phyloP scores from a whole-genome alignment of 2,888 invertebrate species.

The Synanthedon myopaeformis region DNA sequence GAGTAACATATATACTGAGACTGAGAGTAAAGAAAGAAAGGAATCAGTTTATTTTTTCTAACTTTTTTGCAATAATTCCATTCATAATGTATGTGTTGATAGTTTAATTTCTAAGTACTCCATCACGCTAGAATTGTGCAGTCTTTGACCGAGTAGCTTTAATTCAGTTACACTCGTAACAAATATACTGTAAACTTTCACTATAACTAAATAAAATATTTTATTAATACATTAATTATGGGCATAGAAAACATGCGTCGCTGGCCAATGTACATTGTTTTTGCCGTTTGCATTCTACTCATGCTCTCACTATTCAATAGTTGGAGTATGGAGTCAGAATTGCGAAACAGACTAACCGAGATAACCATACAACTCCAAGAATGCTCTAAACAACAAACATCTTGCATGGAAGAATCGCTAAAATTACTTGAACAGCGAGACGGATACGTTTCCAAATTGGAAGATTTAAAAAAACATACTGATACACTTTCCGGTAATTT shows the following conservation, averaged over 20 bases:
- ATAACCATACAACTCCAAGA: slow-evolving; percentile 50
- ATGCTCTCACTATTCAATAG: slow-evolving; percentile 62
- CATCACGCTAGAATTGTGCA: too few species aligned
- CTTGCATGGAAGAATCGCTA: slow-evolving; percentile 53
- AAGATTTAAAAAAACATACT: slow-evolving; percentile 44
- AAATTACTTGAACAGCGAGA: slow-evolving; percentile 52
- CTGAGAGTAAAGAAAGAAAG: too few species aligned
- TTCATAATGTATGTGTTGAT: too few species aligned
- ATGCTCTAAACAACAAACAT: slow-evolving; percentile 50
- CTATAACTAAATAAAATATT: neutral
- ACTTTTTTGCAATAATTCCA: too few species aligned
- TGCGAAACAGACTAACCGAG: slow-evolving; percentile 42
- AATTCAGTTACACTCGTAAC: too few species aligned
- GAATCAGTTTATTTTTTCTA: too few species aligned
- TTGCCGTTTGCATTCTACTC: slow-evolving; percentile 51
- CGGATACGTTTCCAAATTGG: slow-evolving; percentile 41
- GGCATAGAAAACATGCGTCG: slow-evolving; percentile 67
- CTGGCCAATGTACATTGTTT: slow-evolving; percentile 60
- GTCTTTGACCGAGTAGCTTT: too few species aligned
- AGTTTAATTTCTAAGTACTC: too few species aligned
- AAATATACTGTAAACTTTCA: too few species aligned
- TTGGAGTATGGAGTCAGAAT: slow-evolving; percentile 55
- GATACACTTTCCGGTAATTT: slow-evolving; percentile 35
- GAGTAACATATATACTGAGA: too few species aligned
- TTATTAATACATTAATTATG: slow-evolving; percentile 25